Base-by-base conservation (phyloP, 2,113 vertebrate species). In the Charadrius vociferus region DNA sequence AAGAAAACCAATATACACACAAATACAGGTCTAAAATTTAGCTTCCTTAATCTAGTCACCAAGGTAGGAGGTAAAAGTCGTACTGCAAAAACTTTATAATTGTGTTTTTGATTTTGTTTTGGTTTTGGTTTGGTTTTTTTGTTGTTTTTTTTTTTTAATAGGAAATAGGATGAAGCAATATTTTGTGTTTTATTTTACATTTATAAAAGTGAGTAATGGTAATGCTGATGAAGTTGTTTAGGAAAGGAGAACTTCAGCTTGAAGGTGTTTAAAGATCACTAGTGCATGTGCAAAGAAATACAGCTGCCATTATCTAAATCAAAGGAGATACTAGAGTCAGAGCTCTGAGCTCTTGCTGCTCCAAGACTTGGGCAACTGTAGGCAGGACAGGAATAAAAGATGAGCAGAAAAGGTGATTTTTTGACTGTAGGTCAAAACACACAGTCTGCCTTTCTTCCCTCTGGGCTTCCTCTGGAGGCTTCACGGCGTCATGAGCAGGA, bases 401-500 rank as follows among this genome's bases (percentile, higher is more conserved):
- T 8, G 30, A 58, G 12, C 6, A 49, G 19, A 62, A 73, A 45
- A 30, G 61, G 11, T 2, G 2, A n/a, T 6, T 23, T 86, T 77
- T 23, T 34, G 21, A 17, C 39, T 15, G 6, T 6, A 12, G 27
- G 24, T 63, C 49, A 78, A 10, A 73, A 27, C 11, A 37, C 16
- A 6, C 3, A 9, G 20, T 0, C 4, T 14, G 5, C 6, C 3
- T 18, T 32, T 62, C n/a, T 36, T 34, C n/a, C 29, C 37, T 55
- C 61, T 30, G 39, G 36, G 27, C 20, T 74, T 59, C n/a, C 26
- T 59, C 53, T 61, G 34, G 29, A 56, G 21, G 26, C 3, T 23
- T 34, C 12, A 1, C 1, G 3, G 9, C 17, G 12, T 4, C 61
- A 37, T 10, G 20, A 34, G 53, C 1, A 4, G 52, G 22, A 4